These are phyloP conservation scores for Microdon myrmicae DNA, from an alignment of 2,888 invertebrate species.

Conservation along the genomic window DNA sequence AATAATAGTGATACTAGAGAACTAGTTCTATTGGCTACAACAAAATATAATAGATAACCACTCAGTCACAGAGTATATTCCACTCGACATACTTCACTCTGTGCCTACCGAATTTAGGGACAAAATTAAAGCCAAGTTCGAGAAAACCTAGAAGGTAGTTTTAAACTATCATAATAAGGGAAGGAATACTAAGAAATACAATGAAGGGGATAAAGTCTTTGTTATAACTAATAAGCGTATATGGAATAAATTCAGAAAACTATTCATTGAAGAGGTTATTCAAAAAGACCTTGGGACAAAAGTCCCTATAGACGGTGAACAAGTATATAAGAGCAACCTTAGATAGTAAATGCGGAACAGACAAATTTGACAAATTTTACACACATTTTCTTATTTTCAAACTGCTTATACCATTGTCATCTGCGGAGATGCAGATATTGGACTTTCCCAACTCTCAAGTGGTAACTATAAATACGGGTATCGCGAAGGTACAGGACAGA, in stretches of 20 bases:
- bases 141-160: background rate
- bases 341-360: background rate
- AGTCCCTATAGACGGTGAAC: background rate
- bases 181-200: background rate
- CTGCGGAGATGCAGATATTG: too few species aligned
- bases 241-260: constrained; percentile 3
- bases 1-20: background rate
- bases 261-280: constrained; percentile 2
- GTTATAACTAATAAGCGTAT: constrained; percentile 7
- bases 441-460: too few species aligned
- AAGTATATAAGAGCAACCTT: constrained; percentile 1
- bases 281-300: constrained; percentile 1
- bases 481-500: too few species aligned
- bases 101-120: background rate
- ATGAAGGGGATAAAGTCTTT: background rate
- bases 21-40: constrained; percentile 3
- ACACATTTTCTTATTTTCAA: too few species aligned
- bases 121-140: background rate
- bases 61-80: constrained; percentile 1
- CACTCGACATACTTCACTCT: constrained; percentile 1
- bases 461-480: too few species aligned
- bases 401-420: too few species aligned
- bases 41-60: constrained; percentile 3
- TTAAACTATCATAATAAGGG: constrained; percentile 1
- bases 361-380: background rate